Evolutionary conservation across 2,888 invertebrate species (phyloP).

Genomic region (Tryphoninae sp.): DNA sequence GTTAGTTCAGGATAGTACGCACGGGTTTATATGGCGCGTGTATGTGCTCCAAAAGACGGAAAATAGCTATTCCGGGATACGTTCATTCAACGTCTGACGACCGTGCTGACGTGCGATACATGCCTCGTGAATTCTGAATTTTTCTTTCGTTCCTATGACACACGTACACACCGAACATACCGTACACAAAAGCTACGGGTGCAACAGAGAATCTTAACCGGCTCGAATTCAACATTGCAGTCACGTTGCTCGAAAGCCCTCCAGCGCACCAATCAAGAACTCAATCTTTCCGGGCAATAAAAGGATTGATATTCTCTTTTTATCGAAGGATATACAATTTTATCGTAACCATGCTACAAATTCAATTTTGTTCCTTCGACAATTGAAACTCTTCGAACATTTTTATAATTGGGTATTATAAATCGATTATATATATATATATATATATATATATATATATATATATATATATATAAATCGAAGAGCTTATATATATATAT

Average conservation of each 20-base stretch:
- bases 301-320: slow-evolving; percentile 38
- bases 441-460: neutral
- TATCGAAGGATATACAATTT: slow-evolving; percentile 1
- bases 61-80: neutral
- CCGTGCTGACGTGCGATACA: slow-evolving; percentile 27
- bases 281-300: slow-evolving; percentile 31
- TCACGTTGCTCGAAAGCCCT: slow-evolving; percentile 37
- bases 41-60: too few relatives aligned
- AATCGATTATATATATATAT: neutral
- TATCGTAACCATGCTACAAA: slow-evolving; percentile 7
- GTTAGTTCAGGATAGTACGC: neutral
- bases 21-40: too few relatives aligned
- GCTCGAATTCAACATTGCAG: slow-evolving; percentile 16
- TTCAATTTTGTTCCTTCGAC: slow-evolving; percentile 23
- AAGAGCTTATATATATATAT: neutral
- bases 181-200: neutral
- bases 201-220: slow-evolving; percentile 2
- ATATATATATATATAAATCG: neutral
- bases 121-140: slow-evolving; percentile 39
- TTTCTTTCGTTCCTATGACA: slow-evolving; percentile 15
- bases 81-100: neutral
- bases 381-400: neutral
- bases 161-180: neutral
- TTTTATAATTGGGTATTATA: slow-evolving; percentile 3
- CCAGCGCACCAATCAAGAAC: slow-evolving; percentile 39